Base-by-base conservation (phyloP, 92 coral and sea anemone genomes). In the Porites evermanni region DNA sequence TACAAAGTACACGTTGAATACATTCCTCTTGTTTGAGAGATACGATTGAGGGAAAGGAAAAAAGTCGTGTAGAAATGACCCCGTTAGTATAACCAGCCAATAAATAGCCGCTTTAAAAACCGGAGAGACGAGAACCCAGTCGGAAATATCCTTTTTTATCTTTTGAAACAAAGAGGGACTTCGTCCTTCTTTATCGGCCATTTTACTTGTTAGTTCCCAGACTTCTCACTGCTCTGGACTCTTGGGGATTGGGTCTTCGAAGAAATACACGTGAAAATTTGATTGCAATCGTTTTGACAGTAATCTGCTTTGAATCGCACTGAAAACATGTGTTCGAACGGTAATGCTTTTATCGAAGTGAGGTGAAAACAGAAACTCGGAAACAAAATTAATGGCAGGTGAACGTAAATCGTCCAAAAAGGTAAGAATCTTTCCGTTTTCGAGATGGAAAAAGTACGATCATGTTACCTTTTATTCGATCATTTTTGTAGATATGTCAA, bases 1-100 rank as follows among this genome's bases (percentile, higher is more conserved):
- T 19, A 91, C 98, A 64, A 97, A 95, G 81, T 90, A 86, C 86
- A 93, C 91, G 88, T 95, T 95, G 81, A 97, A 95, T 70, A 93
- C 91, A 81, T 93, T 97, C 58, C 86, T 87, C 70, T 82, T 89
- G 92, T 93, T 89, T 5, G 97, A 89, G 60, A 97, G 88, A 76
- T 93, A 97, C 59, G 95, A 88, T 6, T 85, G 77, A 17, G 99
- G 99, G 6, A 87, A 69, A 1, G 93, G 98, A 8, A 89, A 80
- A 87, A 91, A 90, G 10, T 93, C 94, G 72, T 86, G 90, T 6
- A 95, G 83, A 86, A 92, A 93, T 3, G 99, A 95, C 6, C 99
- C 98, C 13, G 91, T 59, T 8, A 97, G 67, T 1, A 97, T 92
- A 50, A 89, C 83, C n/a, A 93, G 78, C 99, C 98, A 97, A 84